Evolutionary conservation across 2,113 vertebrate genomes (phyloP), one percentile per base, ranked within the genome.

Genomic region (Mystacornis crossleyi): DNA sequence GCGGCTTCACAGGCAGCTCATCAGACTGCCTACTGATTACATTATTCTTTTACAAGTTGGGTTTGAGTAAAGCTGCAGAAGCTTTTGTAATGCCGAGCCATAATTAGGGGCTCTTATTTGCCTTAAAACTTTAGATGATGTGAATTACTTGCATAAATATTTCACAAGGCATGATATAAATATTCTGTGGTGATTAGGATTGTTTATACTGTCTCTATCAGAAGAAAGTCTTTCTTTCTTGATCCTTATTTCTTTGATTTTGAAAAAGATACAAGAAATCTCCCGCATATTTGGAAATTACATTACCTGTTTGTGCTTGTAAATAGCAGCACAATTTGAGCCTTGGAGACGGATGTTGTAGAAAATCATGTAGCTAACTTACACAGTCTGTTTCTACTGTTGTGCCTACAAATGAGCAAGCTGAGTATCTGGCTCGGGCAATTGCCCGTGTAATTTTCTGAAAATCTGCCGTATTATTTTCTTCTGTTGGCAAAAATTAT

Each of bases 381-480:
- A 42, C 25, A 90, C 88, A 96, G 86, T 91, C 92, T 93, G 92
- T 93, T 97, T 92, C 82, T 84, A 78, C 90, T 93, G 95, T 94
- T 93, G 92, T 79, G 88, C 77, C 69, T 94, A 97, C 86, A 96
- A 96, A 97, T 90, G 86, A 89, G 86, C 80, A 86, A 94, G 72
- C 60, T 29, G 80, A 92, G 65, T 92, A 93, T 94, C 88, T 23
- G 18, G 95, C 75, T 93, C 65, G 2, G 80, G 75, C 95, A 95
- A 94, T 95, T 96, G 96, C 90, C 95, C 82, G 0, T 89, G 82
- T 96, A 93, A 97, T 96, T 96, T 95, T 96, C 77, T 89, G 79
- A 94, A 96, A 97, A 96, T 86, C 95, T 90, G 90, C 64, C 0
- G 1, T 92, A 96, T 92, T 95, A 89, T 94, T 95, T 96, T 96